A percentile compares a stretch with the other conserved stretches of the same genome.
Conservation (phyloP, 2,888 invertebrate species). For the Axea sp. region DNA sequence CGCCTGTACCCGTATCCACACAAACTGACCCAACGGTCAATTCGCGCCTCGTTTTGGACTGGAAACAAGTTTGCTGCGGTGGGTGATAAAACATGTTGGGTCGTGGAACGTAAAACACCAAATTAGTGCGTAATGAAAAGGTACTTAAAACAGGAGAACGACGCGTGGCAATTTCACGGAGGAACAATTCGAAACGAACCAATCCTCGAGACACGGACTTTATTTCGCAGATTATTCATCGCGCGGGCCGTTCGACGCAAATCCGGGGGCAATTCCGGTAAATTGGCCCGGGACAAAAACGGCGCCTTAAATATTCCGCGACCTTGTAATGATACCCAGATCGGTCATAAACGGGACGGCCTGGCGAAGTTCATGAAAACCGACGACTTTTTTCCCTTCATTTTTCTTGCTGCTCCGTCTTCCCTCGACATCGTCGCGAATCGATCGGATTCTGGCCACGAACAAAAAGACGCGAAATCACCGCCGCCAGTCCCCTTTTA, state of each 20-base stretch:
- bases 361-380: not conserved
- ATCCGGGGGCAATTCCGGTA: conserved; percentile 9
- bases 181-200: conserved; percentile 27
- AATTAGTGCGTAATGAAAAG: conserved; percentile 65
- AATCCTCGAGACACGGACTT: conserved; percentile 16
- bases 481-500: conserved; percentile 26
- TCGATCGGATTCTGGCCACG: conserved; percentile 1
- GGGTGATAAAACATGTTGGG: conserved; percentile 41
- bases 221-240: conserved; percentile 33
- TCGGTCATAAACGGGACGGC: conserved; percentile 5
- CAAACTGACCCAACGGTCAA: too few species aligned
- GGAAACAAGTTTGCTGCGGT: conserved; percentile 21
- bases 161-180: conserved; percentile 32
- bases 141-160: conserved; percentile 41
- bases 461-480: conserved; percentile 7
- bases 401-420: not conserved
- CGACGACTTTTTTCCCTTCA: not conserved
- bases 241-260: conserved; percentile 12
- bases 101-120: conserved; percentile 53
- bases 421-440: not conserved
- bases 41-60: too few species aligned
- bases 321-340: not conserved
- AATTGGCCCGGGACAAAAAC: conserved; percentile 6
- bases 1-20: too few species aligned
- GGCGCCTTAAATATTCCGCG: not conserved